Conservation (phyloP, 2,797 vertebrate genomes). For the Diplodus sargus region DNA sequence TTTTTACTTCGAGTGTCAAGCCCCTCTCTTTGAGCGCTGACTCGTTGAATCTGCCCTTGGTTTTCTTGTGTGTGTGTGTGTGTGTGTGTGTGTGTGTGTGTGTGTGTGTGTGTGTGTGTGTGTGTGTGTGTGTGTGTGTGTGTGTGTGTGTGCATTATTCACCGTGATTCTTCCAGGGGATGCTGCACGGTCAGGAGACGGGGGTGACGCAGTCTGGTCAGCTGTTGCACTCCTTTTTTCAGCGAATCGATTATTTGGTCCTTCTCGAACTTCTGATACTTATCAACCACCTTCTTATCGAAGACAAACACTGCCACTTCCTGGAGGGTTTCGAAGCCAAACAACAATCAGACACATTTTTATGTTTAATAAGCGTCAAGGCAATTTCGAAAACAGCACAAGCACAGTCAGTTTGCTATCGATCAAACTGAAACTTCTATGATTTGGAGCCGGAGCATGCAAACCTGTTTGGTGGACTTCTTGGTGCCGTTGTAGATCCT, state of each 20-base stretch:
- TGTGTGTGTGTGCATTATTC: conserved; percentile 51
- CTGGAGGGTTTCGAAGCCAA: conserved; percentile 75
- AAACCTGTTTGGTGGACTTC: conserved; percentile 97
- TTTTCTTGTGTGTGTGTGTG: not conserved
- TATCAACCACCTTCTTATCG: conserved; percentile 97
- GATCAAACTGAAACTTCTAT: not conserved
- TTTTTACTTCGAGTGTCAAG: conserved; percentile 17
- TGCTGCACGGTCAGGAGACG: conserved; percentile 97
- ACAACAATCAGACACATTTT: not conserved
- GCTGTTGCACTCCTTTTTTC: conserved; percentile 95
- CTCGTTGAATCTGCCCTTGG: conserved; percentile 28
- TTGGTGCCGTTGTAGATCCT: conserved; percentile 98
- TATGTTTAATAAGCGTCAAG: not conserved
- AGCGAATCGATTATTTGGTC: conserved; percentile 97
- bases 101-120: conserved; percentile 2
- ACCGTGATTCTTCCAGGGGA: conserved; percentile 98
- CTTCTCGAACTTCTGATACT: conserved; percentile 98
- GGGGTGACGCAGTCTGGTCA: conserved; percentile 96
- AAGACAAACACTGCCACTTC: conserved; percentile 99
- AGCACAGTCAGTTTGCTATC: not conserved
- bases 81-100: conserved; percentile 8
- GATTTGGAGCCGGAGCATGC: not conserved
- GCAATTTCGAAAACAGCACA: not conserved
- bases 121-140: conserved; percentile 10
- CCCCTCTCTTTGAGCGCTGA: conserved; percentile 19